Conservation (phyloP, 2,888 invertebrate species). For the Drosophila mimetica region DNA sequence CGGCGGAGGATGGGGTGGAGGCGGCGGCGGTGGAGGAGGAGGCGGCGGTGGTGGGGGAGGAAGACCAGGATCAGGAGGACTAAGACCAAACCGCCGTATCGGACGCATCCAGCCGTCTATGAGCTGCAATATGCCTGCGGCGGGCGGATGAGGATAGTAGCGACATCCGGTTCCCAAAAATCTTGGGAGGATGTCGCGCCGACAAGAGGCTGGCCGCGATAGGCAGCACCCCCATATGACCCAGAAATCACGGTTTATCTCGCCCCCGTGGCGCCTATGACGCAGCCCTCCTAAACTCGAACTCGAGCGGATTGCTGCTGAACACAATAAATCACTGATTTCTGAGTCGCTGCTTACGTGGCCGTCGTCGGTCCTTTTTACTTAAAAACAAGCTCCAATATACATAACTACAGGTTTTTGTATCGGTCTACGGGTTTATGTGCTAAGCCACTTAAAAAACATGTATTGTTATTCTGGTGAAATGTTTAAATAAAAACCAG, state of each 20-base stretch:
- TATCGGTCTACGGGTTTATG: not conserved
- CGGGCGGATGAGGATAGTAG: slow-evolving; percentile 66
- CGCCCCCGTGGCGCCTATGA: slow-evolving; percentile 50
- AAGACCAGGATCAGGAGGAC: slow-evolving; percentile 43
- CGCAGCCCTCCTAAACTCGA: slow-evolving; percentile 55
- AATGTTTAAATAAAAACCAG: slow-evolving; percentile 1
- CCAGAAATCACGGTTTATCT: slow-evolving; percentile 12
- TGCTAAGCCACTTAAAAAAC: not conserved
- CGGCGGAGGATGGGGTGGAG: slow-evolving; percentile 56
- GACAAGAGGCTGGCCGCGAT: not conserved
- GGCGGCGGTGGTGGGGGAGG: slow-evolving; percentile 59
- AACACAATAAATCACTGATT: slow-evolving; percentile 12
- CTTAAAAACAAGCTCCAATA: slow-evolving; percentile 1
- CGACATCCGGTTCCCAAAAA: slow-evolving; percentile 26
- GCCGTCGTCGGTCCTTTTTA: slow-evolving; percentile 6
- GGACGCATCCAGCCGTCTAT: slow-evolving; percentile 59
- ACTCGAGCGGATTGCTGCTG: slow-evolving; percentile 51
- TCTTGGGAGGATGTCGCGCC: slow-evolving; percentile 15
- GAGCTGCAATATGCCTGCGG: slow-evolving; percentile 40
- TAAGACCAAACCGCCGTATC: slow-evolving; percentile 70
- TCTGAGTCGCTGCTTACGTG: slow-evolving; percentile 16
- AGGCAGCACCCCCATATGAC: slow-evolving; percentile 1
- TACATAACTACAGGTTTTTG: slow-evolving; percentile 2
- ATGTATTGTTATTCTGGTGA: not conserved
- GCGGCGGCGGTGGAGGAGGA: slow-evolving; percentile 58